Percentiles rank a stretch among this genome's conserved stretches.
Conservation (phyloP, 1,140 invertebrate genomes). For the Trachymyrmex cornetzi region DNA sequence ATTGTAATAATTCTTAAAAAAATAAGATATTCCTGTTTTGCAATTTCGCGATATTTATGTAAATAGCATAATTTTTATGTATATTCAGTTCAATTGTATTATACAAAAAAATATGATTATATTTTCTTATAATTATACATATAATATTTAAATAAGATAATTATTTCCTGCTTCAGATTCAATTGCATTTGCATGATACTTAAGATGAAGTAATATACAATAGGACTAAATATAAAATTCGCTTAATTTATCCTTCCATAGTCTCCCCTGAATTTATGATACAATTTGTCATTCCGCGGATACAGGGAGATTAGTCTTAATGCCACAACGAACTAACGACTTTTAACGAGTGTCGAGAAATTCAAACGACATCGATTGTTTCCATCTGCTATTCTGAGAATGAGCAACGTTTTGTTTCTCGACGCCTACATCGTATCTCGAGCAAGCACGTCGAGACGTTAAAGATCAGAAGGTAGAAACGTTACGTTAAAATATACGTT, state of each 20-base stretch:
- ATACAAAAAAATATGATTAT: background rate
- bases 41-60: background rate
- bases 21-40: background rate
- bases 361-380: conserved; percentile 56
- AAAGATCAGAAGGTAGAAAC: background rate
- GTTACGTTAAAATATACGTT: background rate
- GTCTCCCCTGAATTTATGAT: conserved; percentile 21
- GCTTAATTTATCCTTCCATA: conserved; percentile 22
- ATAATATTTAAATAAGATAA: background rate
- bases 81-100: background rate
- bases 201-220: background rate
- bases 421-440: conserved; percentile 28
- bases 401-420: conserved; percentile 41
- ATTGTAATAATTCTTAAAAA: no score
- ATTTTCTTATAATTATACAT: background rate
- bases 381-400: conserved; percentile 62
- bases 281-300: conserved; percentile 45
- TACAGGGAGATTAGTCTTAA: conserved; percentile 20
- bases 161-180: background rate
- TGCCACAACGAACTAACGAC: background rate
- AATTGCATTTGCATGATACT: background rate
- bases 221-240: conserved; percentile 25
- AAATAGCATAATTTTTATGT: background rate
- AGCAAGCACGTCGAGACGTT: background rate
- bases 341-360: conserved; percentile 39